These are phyloP conservation scores for Barypeithes pellucidus DNA, from an alignment of 2,888 invertebrate genomes.

Conservation along the genomic window DNA sequence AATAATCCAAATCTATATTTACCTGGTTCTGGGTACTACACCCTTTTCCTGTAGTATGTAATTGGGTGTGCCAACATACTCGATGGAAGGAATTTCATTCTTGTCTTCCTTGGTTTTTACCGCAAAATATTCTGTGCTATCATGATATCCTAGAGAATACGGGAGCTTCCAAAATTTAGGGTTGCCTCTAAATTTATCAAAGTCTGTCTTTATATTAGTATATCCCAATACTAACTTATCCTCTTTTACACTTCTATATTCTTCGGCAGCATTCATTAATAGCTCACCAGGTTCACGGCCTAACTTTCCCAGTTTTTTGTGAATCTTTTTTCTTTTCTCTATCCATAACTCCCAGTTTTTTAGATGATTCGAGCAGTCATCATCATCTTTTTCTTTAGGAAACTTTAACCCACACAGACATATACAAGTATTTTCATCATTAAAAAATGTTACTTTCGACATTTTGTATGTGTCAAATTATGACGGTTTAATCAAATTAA, in stretches of 20 bases:
- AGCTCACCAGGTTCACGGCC: conserved; percentile 59
- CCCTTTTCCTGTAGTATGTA: conserved; percentile 62
- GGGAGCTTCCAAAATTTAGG: conserved; percentile 66
- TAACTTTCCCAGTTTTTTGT: conserved; percentile 57
- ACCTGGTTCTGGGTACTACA: conserved; percentile 60
- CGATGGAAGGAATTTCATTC: conserved; percentile 62
- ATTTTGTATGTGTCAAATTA: not conserved
- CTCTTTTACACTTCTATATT: conserved; percentile 60
- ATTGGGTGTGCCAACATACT: conserved; percentile 62
- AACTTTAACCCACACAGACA: conserved; percentile 43
- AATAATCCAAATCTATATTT: conserved; percentile 17
- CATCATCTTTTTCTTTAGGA: not conserved
- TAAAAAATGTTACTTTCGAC: not conserved
- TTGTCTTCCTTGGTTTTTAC: conserved; percentile 60
- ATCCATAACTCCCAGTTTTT: conserved; percentile 66
- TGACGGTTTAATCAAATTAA: not conserved
- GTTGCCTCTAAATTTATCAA: conserved; percentile 66
- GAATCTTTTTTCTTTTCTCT: conserved; percentile 59
- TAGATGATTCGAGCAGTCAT: conserved; percentile 46
- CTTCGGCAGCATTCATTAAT: conserved; percentile 63
- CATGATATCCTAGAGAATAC: conserved; percentile 51
- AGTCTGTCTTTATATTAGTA: conserved; percentile 62
- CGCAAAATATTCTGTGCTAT: conserved; percentile 60
- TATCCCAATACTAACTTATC: conserved; percentile 62
- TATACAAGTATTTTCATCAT: conserved; percentile 15